A percentile compares a stretch with the other conserved stretches of the same genome.
These are phyloP conservation scores for Trachops cirrhosus DNA, from an alignment of 2,797 vertebrate genomes.

Conservation along the genomic window DNA sequence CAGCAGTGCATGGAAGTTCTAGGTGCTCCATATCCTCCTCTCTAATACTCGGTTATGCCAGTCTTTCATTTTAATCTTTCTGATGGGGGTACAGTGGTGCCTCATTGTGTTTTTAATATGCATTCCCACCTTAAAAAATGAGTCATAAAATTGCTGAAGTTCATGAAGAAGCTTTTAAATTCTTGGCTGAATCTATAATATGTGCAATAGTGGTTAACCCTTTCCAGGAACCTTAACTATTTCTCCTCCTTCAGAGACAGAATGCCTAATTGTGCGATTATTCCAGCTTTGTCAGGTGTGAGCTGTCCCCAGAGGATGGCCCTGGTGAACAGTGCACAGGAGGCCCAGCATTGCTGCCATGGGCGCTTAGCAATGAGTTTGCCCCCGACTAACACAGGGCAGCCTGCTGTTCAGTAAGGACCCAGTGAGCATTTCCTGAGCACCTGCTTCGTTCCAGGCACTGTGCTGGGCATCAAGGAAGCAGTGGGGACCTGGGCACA, in stretches of 20 bases:
- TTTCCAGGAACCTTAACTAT: not conserved
- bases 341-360: not conserved
- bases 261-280: not conserved
- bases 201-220: not conserved
- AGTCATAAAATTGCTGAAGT: not conserved
- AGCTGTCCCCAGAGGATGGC: not conserved
- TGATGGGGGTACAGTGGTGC: not conserved
- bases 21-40: not conserved
- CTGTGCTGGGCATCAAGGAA: not conserved
- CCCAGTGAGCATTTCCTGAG: not conserved
- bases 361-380: not conserved
- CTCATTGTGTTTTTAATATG: not conserved
- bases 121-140: not conserved
- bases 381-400: not conserved
- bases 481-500: not conserved
- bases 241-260: not conserved
- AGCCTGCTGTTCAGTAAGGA: not conserved
- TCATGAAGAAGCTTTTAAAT: constrained; percentile 9
- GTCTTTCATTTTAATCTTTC: not conserved
- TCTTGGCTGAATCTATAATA: not conserved
- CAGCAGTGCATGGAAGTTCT: not conserved
- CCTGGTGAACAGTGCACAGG: not conserved
- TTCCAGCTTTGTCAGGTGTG: not conserved
- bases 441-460: not conserved
- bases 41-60: not conserved